Conservation (phyloP, 2,797 vertebrate species). For the Lacerta viridis region DNA sequence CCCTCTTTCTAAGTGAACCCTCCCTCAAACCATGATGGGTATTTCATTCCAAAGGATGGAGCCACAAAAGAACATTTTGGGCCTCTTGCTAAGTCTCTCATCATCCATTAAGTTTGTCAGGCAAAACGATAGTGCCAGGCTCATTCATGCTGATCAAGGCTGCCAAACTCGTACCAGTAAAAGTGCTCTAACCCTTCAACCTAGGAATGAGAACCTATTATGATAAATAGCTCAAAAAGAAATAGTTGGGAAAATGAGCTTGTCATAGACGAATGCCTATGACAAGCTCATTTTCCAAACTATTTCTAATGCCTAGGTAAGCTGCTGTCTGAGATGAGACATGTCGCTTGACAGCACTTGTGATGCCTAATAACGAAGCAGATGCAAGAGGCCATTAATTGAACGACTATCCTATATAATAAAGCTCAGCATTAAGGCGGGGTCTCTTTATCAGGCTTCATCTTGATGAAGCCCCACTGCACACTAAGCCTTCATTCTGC, state of each 20-base stretch:
- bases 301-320: neutral
- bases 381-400: neutral
- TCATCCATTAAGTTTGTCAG: neutral
- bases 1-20: no score
- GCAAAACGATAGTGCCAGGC: neutral
- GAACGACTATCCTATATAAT: neutral
- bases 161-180: neutral
- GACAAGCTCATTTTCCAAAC: no score
- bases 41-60: neutral
- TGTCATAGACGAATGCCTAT: neutral
- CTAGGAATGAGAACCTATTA: neutral
- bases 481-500: neutral
- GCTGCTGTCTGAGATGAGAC: neutral
- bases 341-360: neutral
- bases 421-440: neutral
- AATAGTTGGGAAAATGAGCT: neutral
- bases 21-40: no score
- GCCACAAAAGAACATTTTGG: neutral
- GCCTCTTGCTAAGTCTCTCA: no score
- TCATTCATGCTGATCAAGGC: neutral
- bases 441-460: neutral
- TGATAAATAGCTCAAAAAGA: neutral
- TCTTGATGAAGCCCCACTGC: slow-evolving; percentile 7
- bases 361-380: neutral
- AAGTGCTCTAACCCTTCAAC: neutral